Evolutionary conservation across 2,888 invertebrate genomes (phyloP).

Genomic region (Euphydryas editha): DNA sequence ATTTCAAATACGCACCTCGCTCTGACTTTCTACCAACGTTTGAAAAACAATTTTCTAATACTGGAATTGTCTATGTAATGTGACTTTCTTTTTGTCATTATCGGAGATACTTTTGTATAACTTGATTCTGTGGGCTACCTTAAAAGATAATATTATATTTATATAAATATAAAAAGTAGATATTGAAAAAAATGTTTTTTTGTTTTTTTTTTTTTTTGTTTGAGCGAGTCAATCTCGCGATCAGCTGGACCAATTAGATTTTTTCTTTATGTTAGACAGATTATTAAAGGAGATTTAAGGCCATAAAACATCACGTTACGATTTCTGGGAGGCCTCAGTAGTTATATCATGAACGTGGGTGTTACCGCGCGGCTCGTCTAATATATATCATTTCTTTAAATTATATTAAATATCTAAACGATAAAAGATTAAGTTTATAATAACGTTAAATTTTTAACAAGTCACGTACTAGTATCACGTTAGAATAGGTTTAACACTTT

Average conservation of each 20-base stretch:
- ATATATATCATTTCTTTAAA: too few relatives aligned
- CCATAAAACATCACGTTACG: too few relatives aligned
- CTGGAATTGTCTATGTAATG: not conserved
- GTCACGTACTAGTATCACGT: not conserved
- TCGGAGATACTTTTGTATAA: not conserved
- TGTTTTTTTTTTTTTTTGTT: too few relatives aligned
- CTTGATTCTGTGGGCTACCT: not conserved
- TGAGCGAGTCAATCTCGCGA: too few relatives aligned
- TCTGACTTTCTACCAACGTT: constrained; percentile 26
- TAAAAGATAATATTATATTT: not conserved
- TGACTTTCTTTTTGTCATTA: not conserved
- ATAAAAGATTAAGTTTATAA: not conserved
- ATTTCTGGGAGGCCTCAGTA: too few relatives aligned
- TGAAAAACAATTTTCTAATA: constrained; percentile 14
- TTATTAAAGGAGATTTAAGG: too few relatives aligned
- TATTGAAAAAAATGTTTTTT: too few relatives aligned
- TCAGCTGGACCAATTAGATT: too few relatives aligned
- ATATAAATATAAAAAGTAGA: not conserved
- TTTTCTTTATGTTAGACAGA: too few relatives aligned
- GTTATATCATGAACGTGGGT: too few relatives aligned
- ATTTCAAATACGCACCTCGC: constrained; percentile 21
- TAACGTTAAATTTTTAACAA: not conserved
- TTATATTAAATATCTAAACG: too few relatives aligned
- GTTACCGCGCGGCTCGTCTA: too few relatives aligned
- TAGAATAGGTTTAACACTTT: not conserved